Evolutionary conservation across 2,113 vertebrate species (phyloP), one percentile per base, ranked within the genome.

Genomic region (Entosphenus tridentatus): DNA sequence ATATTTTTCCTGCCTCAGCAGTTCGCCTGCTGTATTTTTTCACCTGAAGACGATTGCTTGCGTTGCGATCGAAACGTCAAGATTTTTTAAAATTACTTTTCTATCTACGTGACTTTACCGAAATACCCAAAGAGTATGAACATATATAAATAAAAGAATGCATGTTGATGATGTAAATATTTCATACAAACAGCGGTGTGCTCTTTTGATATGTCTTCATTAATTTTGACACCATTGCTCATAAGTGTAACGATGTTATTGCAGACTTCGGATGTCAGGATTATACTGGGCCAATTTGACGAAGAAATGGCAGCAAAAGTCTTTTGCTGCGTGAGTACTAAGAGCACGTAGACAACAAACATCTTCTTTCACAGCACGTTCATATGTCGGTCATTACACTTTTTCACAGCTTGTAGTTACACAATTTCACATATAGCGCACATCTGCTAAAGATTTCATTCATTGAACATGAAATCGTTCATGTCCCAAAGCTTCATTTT

Each of bases 261-360:
- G 57, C 78, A 98, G 93, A 86, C 88, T 68, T 96, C 93, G 12
- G 93, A 98, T 1, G 92, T 98, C 71, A 83, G 93, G 74, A 98
- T 98, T 80, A 98, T 98, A 73, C 89, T 98, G 56, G 93, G 93
- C 67, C 93, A 98, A 78, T 98, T 96, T 80, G 88, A 96, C 72
- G 89, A 95, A 78, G 80, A 90, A 78, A 82, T 93, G 82, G 91
- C 93, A 70, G 86, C 89, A 68, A 95, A 93, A 84, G 89, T 98
- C 75, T 98, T 98, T 80, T 98, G 93, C 73, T 98, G 93, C 73
- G 93, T 98, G 81, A 98, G 93, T 95, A 79, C 72, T 71, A 57
- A 10, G 21, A 2, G 70, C 68, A 72, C 69, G 70, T 62, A 67
- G 72, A 67, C 39, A 71, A 70, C 71, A 10, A 62, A 69, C 11